These are phyloP conservation scores for Drosophila bocki DNA, from an alignment of 1,140 invertebrate species.

Conservation along the genomic window DNA sequence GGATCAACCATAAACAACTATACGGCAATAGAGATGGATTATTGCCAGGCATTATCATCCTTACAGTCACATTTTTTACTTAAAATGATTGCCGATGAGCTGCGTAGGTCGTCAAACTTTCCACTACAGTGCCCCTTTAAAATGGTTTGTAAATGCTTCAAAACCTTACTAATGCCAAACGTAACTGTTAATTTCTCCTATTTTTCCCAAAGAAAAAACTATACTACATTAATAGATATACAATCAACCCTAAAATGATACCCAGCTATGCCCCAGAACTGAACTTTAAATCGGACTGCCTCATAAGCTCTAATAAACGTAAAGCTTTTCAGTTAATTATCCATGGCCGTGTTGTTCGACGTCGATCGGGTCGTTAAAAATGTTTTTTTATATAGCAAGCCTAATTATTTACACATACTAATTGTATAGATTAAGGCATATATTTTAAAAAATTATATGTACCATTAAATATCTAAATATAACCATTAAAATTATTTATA, in stretches of 20 bases:
- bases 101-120: slow-evolving; percentile 35
- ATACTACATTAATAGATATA: slow-evolving; percentile 27
- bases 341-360: slow-evolving; percentile 19
- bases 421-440: slow-evolving; percentile 3
- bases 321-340: slow-evolving; percentile 17
- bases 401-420: neutral
- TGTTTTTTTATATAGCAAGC: neutral
- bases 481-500: neutral
- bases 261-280: slow-evolving; percentile 38
- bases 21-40: slow-evolving; percentile 26
- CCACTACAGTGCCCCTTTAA: slow-evolving; percentile 43
- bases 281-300: slow-evolving; percentile 16
- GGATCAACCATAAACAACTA: slow-evolving; percentile 20
- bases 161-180: neutral
- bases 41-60: slow-evolving; percentile 21
- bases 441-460: neutral
- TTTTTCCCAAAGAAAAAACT: slow-evolving; percentile 22
- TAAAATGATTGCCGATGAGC: slow-evolving; percentile 14
- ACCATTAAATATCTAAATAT: neutral
- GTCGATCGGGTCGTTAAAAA: slow-evolving; percentile 6
- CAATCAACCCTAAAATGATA: slow-evolving; percentile 24
- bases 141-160: slow-evolving; percentile 13
- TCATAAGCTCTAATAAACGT: slow-evolving; percentile 17
- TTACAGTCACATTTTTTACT: slow-evolving; percentile 18
- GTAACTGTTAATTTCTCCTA: neutral